Base-by-base conservation (phyloP, 1,140 invertebrate species). In the Apis cerana region DNA sequence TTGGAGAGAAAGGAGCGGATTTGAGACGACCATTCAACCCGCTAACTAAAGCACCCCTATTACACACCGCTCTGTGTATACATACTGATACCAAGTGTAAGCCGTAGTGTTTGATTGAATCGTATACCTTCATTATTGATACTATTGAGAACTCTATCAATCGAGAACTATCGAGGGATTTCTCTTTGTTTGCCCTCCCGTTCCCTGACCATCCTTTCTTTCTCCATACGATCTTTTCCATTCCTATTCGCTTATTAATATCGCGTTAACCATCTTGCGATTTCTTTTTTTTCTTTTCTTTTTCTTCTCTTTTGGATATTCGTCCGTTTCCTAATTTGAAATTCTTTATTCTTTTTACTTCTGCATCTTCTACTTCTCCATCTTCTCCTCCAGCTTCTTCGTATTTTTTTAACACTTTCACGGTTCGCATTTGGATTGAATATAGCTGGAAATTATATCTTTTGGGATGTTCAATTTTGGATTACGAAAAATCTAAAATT, bases 101-200 rank as follows among this genome's bases (percentile, higher is more conserved):
- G 71, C 74, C 23, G 74, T 82, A 58, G 48, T 82, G 64, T 54
- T 52, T 17, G 62, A 23, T 59, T 54, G 62, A 33, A 75, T 80
- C 62, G 71, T 75, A 52, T 56, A 54, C 54, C 62, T 52, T 27
- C n/a, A 64, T 68, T 65, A 75, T 65, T 67, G 79, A 81, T 68
- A 76, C 80, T 58, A 82, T 75, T 69, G 72, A 76, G 80, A 69
- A 68, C 54, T 67, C 19, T 23, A 54, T 75, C 54, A 56, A 68
- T 68, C 72, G 80, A 68, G 43, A 33, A 48, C n/a, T 17, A 72
- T 61, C 62, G 50, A 56, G 58, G 5, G 56, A 52, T 59, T 43
- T 21, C 74, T 54, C 80, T 54, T 76, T 75, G 72, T 67, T 17
- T 21, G 7, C 56, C 48, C 61, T 61, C 43, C 54, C 59, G 54